These are phyloP conservation scores for Phaonia tiefii DNA, from an alignment of 2,888 invertebrate genomes.

Conservation along the genomic window DNA sequence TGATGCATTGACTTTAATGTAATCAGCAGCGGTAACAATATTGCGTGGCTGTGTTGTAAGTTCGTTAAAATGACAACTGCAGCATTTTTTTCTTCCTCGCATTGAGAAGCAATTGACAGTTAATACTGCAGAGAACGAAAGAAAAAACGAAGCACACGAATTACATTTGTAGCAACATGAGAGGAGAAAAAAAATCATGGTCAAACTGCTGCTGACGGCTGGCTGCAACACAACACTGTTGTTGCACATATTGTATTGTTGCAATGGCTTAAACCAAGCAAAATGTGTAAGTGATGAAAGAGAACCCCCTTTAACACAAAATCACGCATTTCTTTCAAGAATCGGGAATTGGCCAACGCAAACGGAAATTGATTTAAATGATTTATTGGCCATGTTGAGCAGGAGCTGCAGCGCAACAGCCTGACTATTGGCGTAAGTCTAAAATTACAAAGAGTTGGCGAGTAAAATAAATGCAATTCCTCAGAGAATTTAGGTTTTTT, in stretches of 20 bases:
- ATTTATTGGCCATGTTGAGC: slow-evolving; percentile 70
- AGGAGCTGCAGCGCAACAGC: slow-evolving; percentile 53
- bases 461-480: slow-evolving; percentile 42
- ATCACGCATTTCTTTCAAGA: slow-evolving; percentile 56
- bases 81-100: slow-evolving; percentile 27
- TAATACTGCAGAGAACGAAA: slow-evolving; percentile 32
- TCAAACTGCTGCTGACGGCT: slow-evolving; percentile 21
- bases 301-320: slow-evolving; percentile 7
- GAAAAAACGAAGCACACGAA: slow-evolving; percentile 35
- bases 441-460: slow-evolving; percentile 10
- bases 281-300: background rate
- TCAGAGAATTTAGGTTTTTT: slow-evolving; percentile 41
- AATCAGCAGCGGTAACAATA: slow-evolving; percentile 28
- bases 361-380: slow-evolving; percentile 72
- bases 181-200: slow-evolving; percentile 34
- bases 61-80: slow-evolving; percentile 64
- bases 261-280: background rate
- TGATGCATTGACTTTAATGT: slow-evolving; percentile 32
- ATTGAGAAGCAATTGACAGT: slow-evolving; percentile 60
- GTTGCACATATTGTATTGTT: slow-evolving; percentile 8
- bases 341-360: slow-evolving; percentile 39
- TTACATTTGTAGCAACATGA: slow-evolving; percentile 38
- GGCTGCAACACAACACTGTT: slow-evolving; percentile 27
- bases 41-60: slow-evolving; percentile 55
- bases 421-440: slow-evolving; percentile 25